Evolutionary conservation across 2,113 vertebrate species (phyloP).

Genomic region (Hemiscyllium ocellatum): DNA sequence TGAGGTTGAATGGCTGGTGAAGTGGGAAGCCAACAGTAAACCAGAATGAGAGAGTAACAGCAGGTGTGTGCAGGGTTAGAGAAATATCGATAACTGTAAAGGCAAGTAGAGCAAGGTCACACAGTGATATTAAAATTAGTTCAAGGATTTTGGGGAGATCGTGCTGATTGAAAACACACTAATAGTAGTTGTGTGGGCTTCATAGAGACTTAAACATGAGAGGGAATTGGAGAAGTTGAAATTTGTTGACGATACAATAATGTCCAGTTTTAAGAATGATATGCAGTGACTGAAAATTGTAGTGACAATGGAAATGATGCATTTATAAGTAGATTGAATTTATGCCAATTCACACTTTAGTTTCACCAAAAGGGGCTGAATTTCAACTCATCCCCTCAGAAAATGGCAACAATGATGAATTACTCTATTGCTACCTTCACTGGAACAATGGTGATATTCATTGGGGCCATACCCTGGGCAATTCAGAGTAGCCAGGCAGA

Average conservation of each 20-base stretch:
- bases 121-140: neutral
- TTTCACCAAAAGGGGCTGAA: neutral
- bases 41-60: neutral
- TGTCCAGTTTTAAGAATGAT: neutral
- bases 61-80: neutral
- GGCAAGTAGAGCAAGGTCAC: neutral
- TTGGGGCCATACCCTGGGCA: no score
- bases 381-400: no score
- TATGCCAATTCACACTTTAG: neutral
- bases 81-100: neutral
- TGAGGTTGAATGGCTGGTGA: neutral
- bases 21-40: neutral
- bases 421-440: no score
- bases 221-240: neutral
- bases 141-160: neutral
- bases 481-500: no score
- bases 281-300: neutral
- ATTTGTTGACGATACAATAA: neutral
- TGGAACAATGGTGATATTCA: no score
- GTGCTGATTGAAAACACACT: neutral
- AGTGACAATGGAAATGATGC: neutral
- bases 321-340: neutral
- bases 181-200: neutral
- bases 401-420: no score
- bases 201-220: neutral